Conservation (phyloP, 2,888 invertebrate species). For the Eulithis prunata region DNA sequence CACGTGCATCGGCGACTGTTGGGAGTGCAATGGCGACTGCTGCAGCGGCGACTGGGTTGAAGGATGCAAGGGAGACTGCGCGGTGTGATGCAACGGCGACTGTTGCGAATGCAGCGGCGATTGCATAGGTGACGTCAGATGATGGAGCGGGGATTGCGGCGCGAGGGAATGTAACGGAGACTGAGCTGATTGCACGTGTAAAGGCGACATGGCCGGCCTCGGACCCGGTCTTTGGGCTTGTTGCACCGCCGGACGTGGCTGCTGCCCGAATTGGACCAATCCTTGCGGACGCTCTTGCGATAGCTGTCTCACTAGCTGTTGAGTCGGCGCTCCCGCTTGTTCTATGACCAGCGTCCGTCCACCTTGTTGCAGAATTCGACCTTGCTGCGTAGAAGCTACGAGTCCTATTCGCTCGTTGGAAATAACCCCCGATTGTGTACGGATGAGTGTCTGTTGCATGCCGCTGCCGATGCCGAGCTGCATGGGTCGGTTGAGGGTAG, state of each 20-base stretch:
- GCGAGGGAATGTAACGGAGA: slow-evolving; percentile 58
- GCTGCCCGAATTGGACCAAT: slow-evolving; percentile 71
- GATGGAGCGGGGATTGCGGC: slow-evolving; percentile 47
- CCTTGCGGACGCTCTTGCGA: slow-evolving; percentile 53
- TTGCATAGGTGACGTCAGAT: slow-evolving; percentile 62
- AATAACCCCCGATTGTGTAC: slow-evolving; percentile 69
- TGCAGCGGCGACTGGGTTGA: slow-evolving; percentile 64
- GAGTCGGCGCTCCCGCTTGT: slow-evolving; percentile 66
- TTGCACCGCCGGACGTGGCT: slow-evolving; percentile 43
- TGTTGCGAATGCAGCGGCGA: slow-evolving; percentile 61
- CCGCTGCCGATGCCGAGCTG: slow-evolving; percentile 71
- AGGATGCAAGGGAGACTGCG: slow-evolving; percentile 57
- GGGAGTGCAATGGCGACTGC: slow-evolving; percentile 63
- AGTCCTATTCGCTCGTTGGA: slow-evolving; percentile 73
- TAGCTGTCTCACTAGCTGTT: slow-evolving; percentile 69
- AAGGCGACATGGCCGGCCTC: slow-evolving; percentile 74
- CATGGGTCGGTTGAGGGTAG: slow-evolving; percentile 74
- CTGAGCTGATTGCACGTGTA: slow-evolving; percentile 58
- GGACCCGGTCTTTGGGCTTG: slow-evolving; percentile 47
- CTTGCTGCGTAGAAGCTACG: slow-evolving; percentile 63
- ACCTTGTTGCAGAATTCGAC: slow-evolving; percentile 51
- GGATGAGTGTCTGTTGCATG: slow-evolving; percentile 68
- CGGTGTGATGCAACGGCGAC: slow-evolving; percentile 61
- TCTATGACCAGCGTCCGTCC: slow-evolving; percentile 76
- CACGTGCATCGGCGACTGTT: slow-evolving; percentile 73